A percentile compares a stretch with the other conserved stretches of the same genome.
Conservation (phyloP, 1,140 invertebrate species). For the Neotoxoptera formosana region DNA sequence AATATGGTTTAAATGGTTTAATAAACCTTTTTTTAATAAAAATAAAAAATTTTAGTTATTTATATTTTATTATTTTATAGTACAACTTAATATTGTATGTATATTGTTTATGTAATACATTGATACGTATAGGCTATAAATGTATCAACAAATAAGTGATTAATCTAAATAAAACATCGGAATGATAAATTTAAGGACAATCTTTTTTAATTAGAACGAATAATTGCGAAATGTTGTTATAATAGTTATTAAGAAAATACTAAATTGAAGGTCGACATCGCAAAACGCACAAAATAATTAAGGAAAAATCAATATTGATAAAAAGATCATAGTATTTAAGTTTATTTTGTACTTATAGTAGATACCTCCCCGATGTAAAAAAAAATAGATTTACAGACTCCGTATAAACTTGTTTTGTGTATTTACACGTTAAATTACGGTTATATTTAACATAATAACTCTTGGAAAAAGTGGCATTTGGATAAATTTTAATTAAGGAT, state of each 20-base stretch:
- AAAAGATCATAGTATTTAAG: not conserved
- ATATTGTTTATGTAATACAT: not conserved
- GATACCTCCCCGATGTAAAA: not conserved
- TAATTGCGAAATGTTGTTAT: not conserved
- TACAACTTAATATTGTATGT: not conserved
- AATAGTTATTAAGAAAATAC: not conserved
- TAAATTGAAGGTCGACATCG: not conserved
- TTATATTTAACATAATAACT: not conserved
- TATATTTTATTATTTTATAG: too few relatives aligned
- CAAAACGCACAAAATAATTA: not conserved
- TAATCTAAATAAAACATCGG: not conserved
- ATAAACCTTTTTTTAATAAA: too few relatives aligned
- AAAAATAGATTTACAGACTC: not conserved
- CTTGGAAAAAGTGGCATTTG: not conserved
- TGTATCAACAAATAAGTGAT: not conserved
- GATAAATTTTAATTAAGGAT: not conserved
- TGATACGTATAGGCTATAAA: not conserved
- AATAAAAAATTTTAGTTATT: too few relatives aligned
- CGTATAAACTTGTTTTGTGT: not conserved
- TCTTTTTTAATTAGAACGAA: not conserved
- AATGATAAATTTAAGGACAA: conserved; percentile 4
- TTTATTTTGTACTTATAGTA: not conserved
- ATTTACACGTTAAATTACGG: not conserved
- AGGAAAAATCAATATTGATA: not conserved
- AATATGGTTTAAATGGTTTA: too few relatives aligned